Evolutionary conservation across 2,888 invertebrate genomes (phyloP), one percentile per base, ranked within the genome.

Genomic region (Cheilosia soror): DNA sequence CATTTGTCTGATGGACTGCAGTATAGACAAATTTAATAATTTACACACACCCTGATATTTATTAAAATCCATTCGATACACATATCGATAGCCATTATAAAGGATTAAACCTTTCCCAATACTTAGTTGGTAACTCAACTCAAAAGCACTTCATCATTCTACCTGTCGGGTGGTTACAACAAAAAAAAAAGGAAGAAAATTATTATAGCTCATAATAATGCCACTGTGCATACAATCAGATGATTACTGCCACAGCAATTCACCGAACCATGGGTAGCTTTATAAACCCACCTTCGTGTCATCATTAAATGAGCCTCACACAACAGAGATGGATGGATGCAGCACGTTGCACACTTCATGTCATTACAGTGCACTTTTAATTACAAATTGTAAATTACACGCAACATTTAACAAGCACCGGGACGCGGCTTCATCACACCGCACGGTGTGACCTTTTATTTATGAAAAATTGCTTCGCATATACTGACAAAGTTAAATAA

Each of bases 341-440:
- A 68, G 63, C 20, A 58, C 29, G 63, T 40, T 79, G 79, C 57
- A 79, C 73, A 84, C 68, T 79, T 69, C 79, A 79, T 47, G 69
- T 84, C 84, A 84, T 84, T 75, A 79, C 25, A 27, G 63, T 42
- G 66, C 63, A 71, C 66, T 84, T 75, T 84, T 79, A 84, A 84
- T 84, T 84, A 66, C 84, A 80, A 51, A 84, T 80, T 79, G 75
- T 80, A 80, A 79, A 75, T 84, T 84, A 75, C 79, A 84, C 42
- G 79, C 80, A 71, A 80, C 80, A 84, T 84, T 84, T 79, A 75
- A 55, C 73, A 44, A 73, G 69, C 68, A 78, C 42, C 68, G 63
- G 68, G 78, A 75, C 69, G 37, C 42, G 55, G 55, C 72, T 53
- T 42, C 57, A 68, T 66, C 57, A 49, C 37, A 15, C n/a, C 40